These are phyloP conservation scores for Mylabris sibirica DNA, from an alignment of 2,888 invertebrate species.

Conservation along the genomic window DNA sequence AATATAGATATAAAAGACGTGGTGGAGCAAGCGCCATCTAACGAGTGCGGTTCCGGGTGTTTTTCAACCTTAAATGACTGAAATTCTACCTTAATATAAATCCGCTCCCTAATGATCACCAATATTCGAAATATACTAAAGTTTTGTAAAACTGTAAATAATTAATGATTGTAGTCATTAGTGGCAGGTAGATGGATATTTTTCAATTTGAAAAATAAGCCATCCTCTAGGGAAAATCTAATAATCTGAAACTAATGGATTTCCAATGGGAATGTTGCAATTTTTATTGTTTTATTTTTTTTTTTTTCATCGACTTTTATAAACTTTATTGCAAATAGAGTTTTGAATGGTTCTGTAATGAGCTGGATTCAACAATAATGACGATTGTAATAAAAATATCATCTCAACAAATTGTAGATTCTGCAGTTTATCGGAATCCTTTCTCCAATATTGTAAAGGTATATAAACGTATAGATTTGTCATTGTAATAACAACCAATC, in stretches of 20 bases:
- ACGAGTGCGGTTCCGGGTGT: too few relatives aligned
- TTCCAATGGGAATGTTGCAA: not conserved
- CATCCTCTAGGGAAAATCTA: not conserved
- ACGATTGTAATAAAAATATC: not conserved
- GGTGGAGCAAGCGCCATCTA: too few relatives aligned
- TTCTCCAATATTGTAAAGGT: not conserved
- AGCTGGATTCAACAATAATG: not conserved
- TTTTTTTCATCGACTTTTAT: not conserved
- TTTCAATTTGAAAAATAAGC: not conserved
- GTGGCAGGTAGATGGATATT: not conserved
- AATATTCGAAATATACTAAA: too few relatives aligned
- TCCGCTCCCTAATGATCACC: too few relatives aligned
- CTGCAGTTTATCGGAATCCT: not conserved
- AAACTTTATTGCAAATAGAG: not conserved
- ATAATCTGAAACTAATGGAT: not conserved
- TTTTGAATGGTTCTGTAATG: not conserved
- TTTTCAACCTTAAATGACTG: too few relatives aligned
- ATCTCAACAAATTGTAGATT: not conserved
- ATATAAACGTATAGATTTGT: not conserved
- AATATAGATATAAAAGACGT: too few relatives aligned
- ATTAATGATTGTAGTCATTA: not conserved
- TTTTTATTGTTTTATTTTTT: not conserved
- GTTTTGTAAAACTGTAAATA: not conserved
- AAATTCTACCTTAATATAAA: too few relatives aligned
- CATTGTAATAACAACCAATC: conserved; percentile 12